These are phyloP conservation scores for Drosophila rhopaloa DNA, from an alignment of 1,140 invertebrate genomes.

Conservation along the genomic window DNA sequence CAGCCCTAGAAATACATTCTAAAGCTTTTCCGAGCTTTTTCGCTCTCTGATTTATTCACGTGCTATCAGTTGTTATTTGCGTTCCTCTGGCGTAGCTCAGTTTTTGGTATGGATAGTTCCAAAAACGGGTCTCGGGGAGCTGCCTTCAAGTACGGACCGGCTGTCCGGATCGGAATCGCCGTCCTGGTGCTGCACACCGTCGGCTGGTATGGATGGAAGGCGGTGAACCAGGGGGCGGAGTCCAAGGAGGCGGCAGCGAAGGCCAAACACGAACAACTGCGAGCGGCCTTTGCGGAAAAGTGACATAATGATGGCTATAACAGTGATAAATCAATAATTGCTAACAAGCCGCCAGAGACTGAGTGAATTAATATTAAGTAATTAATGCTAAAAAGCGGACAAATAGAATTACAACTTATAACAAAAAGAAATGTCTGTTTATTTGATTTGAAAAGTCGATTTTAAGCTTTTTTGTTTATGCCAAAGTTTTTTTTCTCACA, in stretches of 20 bases:
- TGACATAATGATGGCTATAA: conserved; percentile 8
- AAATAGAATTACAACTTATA: background rate
- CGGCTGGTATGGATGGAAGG: conserved; percentile 64
- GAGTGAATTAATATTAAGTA: background rate
- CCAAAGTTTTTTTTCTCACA: background rate
- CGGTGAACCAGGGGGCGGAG: conserved; percentile 31
- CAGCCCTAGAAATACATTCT: conserved; percentile 22
- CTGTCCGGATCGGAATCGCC: conserved; percentile 62
- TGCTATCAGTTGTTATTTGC: conserved; percentile 31
- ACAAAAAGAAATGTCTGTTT: background rate
- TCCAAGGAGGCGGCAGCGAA: conserved; percentile 26
- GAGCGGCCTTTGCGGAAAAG: conserved; percentile 42
- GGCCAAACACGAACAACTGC: conserved; percentile 45
- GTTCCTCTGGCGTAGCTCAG: background rate
- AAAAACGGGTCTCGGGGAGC: conserved; percentile 27
- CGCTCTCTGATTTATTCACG: conserved; percentile 6
- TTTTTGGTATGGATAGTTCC: conserved; percentile 40
- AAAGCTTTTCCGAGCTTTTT: conserved; percentile 38
- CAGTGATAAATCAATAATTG: background rate
- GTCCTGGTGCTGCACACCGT: conserved; percentile 60
- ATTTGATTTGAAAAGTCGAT: background rate
- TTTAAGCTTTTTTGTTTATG: background rate
- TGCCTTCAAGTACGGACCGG: conserved; percentile 38
- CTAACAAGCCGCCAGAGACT: background rate
- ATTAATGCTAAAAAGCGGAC: background rate